Evolutionary conservation across 2,113 vertebrate genomes (phyloP).

Genomic region (Halcyon malimbica): DNA sequence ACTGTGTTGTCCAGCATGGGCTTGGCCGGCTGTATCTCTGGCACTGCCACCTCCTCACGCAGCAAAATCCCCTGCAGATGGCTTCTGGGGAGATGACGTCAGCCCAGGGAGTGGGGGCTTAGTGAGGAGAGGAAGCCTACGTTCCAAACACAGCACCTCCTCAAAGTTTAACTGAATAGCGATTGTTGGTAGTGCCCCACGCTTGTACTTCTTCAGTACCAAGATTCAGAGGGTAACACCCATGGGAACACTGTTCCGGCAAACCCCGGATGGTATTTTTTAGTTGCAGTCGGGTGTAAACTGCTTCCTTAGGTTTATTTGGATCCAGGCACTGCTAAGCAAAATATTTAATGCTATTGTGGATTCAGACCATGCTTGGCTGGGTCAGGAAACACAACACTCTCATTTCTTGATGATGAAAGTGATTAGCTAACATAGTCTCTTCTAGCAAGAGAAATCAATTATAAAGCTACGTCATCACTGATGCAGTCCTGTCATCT

Average conservation of each 20-base stretch:
- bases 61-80: not conserved
- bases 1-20: accelerated
- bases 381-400: not conserved
- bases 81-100: not conserved
- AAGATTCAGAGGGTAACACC: accelerated
- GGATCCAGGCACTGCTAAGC: not conserved
- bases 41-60: not conserved
- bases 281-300: not conserved
- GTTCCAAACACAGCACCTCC: not conserved
- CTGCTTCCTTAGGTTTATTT: not conserved
- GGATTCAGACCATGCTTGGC: accelerated
- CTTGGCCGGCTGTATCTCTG: not conserved
- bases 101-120: not conserved
- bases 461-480: not conserved
- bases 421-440: not conserved
- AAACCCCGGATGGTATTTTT: not conserved
- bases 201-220: not conserved
- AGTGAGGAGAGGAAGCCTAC: not conserved
- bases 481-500: not conserved
- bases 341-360: not conserved
- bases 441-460: not conserved
- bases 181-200: not conserved
- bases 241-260: not conserved
- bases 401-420: not conserved
- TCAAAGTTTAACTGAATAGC: not conserved